Conservation (phyloP, 2,888 invertebrate species). For the Tipula vernalis region DNA sequence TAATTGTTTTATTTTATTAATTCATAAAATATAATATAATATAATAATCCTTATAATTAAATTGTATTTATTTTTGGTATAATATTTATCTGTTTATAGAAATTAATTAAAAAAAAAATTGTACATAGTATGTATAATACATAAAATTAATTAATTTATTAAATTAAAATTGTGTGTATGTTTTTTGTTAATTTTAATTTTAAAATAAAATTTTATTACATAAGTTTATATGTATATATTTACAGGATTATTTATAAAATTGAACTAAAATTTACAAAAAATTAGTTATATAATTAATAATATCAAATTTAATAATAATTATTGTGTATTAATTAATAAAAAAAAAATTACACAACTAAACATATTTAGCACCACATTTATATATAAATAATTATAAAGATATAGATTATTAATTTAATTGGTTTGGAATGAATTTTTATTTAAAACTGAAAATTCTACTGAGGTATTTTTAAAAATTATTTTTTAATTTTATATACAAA, state of each 20-base stretch:
- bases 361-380: background rate
- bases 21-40: background rate
- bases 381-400: background rate
- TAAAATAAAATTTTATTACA: background rate
- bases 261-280: conserved; percentile 5
- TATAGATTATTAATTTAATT: background rate
- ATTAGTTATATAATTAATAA: conserved; percentile 5
- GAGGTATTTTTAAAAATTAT: background rate
- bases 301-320: background rate
- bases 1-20: background rate
- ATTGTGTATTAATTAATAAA: background rate
- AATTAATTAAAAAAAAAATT: background rate
- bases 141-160: conserved; percentile 7
- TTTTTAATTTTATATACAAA: background rate
- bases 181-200: background rate
- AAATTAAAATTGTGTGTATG: background rate
- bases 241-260: background rate
- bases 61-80: background rate
- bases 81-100: background rate
- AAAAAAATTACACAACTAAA: background rate
- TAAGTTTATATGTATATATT: conserved; percentile 7
- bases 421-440: background rate
- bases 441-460: background rate
- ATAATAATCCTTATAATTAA: background rate
- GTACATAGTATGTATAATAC: background rate